phyloP scores from a whole-genome alignment of 2,113 vertebrate species.

The Poecile atricapillus region DNA sequence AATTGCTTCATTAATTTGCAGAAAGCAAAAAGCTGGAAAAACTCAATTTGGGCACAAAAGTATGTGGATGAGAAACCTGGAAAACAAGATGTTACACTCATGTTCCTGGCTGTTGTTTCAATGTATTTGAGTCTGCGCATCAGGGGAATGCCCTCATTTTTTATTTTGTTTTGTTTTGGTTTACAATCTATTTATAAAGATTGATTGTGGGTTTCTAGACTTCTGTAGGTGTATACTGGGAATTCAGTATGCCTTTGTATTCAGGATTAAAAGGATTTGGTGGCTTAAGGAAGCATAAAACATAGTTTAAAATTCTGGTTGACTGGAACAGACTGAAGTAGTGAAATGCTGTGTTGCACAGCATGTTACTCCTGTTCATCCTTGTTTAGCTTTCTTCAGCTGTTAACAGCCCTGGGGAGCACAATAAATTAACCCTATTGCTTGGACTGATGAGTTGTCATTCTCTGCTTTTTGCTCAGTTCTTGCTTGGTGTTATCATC shows the following conservation, averaged over 20 bases:
- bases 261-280: slow-evolving; percentile 7
- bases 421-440: slow-evolving; percentile 7
- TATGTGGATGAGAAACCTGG: background rate
- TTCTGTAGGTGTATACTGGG: background rate
- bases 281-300: slow-evolving; percentile 49
- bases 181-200: background rate
- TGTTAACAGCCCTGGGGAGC: slow-evolving; percentile 20
- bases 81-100: background rate
- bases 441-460: background rate
- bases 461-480: background rate
- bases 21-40: background rate
- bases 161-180: background rate
- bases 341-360: slow-evolving; percentile 49
- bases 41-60: background rate
- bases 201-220: background rate
- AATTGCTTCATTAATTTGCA: background rate
- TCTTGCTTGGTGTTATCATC: slow-evolving; percentile 10
- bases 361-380: slow-evolving; percentile 7
- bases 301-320: background rate
- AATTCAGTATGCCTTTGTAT: background rate
- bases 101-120: background rate
- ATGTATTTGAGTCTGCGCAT: background rate
- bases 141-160: background rate
- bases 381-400: slow-evolving; percentile 44
- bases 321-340: background rate